These are phyloP conservation scores for Chymomyza procnemis DNA, from an alignment of 2,888 invertebrate genomes.

Conservation along the genomic window DNA sequence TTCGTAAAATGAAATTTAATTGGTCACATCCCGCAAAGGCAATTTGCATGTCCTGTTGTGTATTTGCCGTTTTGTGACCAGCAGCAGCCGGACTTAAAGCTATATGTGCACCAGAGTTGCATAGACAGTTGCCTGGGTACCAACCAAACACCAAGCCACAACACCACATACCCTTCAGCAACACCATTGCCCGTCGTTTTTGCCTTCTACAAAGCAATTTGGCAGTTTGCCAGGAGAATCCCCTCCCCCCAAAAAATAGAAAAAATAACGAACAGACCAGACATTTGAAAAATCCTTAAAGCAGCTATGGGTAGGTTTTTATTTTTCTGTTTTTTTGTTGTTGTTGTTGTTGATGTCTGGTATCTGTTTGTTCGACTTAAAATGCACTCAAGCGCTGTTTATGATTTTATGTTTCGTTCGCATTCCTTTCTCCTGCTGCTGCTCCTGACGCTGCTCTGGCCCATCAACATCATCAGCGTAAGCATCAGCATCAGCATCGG, in stretches of 20 bases:
- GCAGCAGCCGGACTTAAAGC: background rate
- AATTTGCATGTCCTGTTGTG: conserved; percentile 43
- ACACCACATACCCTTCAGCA: background rate
- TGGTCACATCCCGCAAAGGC: conserved; percentile 49
- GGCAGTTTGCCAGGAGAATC: conserved; percentile 55
- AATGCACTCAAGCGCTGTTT: conserved; percentile 49
- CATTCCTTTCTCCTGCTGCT: background rate
- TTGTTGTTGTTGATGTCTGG: conserved; percentile 20
- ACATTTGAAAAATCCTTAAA: conserved; percentile 43
- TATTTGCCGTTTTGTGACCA: background rate
- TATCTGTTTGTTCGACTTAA: conserved; percentile 15
- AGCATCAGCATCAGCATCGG: background rate
- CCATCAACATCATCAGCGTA: background rate
- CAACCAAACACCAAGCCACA: background rate
- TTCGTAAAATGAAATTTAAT: conserved; percentile 67
- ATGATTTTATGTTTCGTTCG: conserved; percentile 20
- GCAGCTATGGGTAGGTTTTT: conserved; percentile 21
- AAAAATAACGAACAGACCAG: conserved; percentile 39
- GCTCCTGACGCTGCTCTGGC: background rate
- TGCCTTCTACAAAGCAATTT: conserved; percentile 53
- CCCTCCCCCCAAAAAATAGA: conserved; percentile 17
- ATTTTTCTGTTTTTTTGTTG: conserved; percentile 10
- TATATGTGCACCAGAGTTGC: background rate
- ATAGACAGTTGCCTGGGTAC: background rate
- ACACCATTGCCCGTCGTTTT: background rate